Evolutionary conservation across 2,797 vertebrate genomes (phyloP).

Genomic region (Lutjanus argentimaculatus): DNA sequence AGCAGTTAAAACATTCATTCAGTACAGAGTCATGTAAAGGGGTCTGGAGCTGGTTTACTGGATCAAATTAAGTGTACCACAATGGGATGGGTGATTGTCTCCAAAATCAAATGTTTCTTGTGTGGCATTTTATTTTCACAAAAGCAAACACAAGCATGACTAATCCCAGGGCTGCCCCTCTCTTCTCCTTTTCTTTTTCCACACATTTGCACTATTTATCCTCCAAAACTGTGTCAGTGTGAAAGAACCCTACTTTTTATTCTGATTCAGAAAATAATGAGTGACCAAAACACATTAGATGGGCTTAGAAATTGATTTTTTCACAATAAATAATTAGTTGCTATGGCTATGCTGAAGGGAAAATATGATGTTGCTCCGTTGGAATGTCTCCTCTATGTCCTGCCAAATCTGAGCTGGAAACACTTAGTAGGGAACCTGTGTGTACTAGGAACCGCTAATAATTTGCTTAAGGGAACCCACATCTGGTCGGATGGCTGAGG

Average conservation of each 20-base stretch:
- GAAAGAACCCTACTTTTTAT: neutral
- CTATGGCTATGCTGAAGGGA: slow-evolving; percentile 88
- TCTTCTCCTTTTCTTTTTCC: slow-evolving; percentile 20
- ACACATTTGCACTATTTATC: slow-evolving; percentile 40
- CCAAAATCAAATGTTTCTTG: slow-evolving; percentile 33
- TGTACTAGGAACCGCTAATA: slow-evolving; percentile 92
- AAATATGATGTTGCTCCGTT: slow-evolving; percentile 91
- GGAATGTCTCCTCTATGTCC: slow-evolving; percentile 89
- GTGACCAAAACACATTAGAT: slow-evolving; percentile 62
- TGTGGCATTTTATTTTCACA: slow-evolving; percentile 37
- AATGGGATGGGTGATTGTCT: slow-evolving; percentile 18
- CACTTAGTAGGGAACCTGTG: slow-evolving; percentile 93
- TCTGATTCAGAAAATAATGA: slow-evolving; percentile 47
- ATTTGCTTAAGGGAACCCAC: slow-evolving; percentile 95
- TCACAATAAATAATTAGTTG: slow-evolving; percentile 90
- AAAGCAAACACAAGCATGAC: slow-evolving; percentile 46
- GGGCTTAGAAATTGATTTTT: slow-evolving; percentile 59
- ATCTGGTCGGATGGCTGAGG: slow-evolving; percentile 92
- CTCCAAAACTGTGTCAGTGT: slow-evolving; percentile 12
- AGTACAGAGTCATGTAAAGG: slow-evolving; percentile 3
- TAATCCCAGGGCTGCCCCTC: slow-evolving; percentile 15
- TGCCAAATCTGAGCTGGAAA: slow-evolving; percentile 92
- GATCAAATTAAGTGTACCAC: slow-evolving; percentile 7
- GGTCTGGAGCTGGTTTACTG: slow-evolving; percentile 20
- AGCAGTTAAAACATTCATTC: slow-evolving; percentile 1